These are phyloP conservation scores for Streptopelia turtur DNA, from an alignment of 2,797 vertebrate genomes.

Conservation along the genomic window DNA sequence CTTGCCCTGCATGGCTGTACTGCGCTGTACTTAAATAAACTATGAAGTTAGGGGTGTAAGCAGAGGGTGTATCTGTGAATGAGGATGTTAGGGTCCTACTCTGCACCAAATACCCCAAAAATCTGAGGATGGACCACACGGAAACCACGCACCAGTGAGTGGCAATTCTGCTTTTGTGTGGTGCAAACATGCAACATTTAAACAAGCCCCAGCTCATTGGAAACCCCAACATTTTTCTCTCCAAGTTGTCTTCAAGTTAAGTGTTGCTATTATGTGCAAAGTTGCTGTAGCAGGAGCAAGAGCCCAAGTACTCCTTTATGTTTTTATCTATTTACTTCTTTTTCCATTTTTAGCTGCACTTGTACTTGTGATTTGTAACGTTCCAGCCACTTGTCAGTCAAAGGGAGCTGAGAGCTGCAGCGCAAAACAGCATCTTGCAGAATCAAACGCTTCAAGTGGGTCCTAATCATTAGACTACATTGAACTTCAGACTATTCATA, in stretches of 20 bases:
- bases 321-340: neutral
- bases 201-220: neutral
- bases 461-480: conserved; percentile 34
- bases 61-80: neutral
- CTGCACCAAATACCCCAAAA: neutral
- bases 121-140: rapidly evolving
- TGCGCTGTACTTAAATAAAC: rapidly evolving
- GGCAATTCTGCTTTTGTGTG: neutral
- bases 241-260: neutral
- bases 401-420: neutral
- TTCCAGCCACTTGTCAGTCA: conserved; percentile 7
- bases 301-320: neutral
- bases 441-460: neutral
- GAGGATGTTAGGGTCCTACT: neutral
- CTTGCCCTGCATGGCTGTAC: rapidly evolving
- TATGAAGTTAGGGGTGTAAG: rapidly evolving
- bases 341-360: neutral
- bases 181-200: rapidly evolving
- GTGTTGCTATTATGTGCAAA: neutral
- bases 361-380: rapidly evolving
- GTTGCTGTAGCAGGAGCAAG: neutral
- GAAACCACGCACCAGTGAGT: rapidly evolving
- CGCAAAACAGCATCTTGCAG: neutral
- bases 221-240: neutral
- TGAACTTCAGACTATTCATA: conserved; percentile 38